Conservation (phyloP, 2,888 invertebrate species). For the Thera obeliscata region DNA sequence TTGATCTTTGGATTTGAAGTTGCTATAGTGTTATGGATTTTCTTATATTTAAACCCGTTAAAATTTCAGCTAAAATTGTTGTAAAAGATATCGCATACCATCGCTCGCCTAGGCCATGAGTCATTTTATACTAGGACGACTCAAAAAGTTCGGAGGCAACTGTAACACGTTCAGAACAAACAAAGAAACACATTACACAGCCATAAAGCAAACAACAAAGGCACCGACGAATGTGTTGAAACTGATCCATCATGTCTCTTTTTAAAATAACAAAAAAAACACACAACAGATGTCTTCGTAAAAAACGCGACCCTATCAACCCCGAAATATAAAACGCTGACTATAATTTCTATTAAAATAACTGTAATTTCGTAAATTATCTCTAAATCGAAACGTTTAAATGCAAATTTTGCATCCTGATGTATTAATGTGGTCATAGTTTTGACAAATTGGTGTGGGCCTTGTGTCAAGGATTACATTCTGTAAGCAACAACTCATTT, state of each 20-base stretch:
- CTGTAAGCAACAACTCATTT: slow-evolving; percentile 43
- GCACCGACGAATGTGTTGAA: slow-evolving; percentile 82
- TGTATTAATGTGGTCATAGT: slow-evolving; percentile 72
- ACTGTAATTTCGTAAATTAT: slow-evolving; percentile 76
- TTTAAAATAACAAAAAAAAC: slow-evolving; percentile 83
- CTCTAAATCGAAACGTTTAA: slow-evolving; percentile 73
- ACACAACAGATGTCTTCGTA: slow-evolving; percentile 82
- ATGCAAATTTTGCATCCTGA: slow-evolving; percentile 77
- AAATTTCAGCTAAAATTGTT: background rate
- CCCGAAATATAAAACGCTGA: slow-evolving; percentile 62
- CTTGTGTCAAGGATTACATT: slow-evolving; percentile 61
- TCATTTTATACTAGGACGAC: slow-evolving; percentile 44
- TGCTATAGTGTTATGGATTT: background rate
- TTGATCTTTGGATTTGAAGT: background rate
- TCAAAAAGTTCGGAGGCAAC: slow-evolving; percentile 65
- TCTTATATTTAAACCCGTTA: background rate
- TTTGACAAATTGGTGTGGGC: slow-evolving; percentile 69
- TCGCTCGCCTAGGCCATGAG: slow-evolving; percentile 36
- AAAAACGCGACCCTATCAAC: slow-evolving; percentile 76
- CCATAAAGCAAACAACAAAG: slow-evolving; percentile 82
- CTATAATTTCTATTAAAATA: slow-evolving; percentile 77
- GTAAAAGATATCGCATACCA: slow-evolving; percentile 20
- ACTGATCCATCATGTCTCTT: slow-evolving; percentile 85
- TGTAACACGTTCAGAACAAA: slow-evolving; percentile 79
- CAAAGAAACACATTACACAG: slow-evolving; percentile 83